Percentiles rank a stretch among this genome's conserved stretches.
phyloP scores from a whole-genome alignment of 2,797 vertebrate genomes.

The Sylvia borin region DNA sequence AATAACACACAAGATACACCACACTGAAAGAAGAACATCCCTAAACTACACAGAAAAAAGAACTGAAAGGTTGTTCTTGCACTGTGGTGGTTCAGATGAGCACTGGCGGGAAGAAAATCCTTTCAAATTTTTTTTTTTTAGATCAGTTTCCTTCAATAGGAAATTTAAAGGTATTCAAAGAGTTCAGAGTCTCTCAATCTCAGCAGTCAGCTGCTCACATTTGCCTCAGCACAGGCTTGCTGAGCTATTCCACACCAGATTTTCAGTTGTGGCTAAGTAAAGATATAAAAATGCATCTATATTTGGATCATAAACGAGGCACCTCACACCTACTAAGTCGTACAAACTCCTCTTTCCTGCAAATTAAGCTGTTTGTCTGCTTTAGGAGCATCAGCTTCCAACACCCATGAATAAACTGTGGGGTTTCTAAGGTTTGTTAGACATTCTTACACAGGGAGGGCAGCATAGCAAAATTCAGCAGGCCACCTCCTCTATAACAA shows the following conservation, averaged over 20 bases:
- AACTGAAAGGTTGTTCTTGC: not conserved
- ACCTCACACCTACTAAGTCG: not conserved
- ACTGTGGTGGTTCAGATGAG: not conserved
- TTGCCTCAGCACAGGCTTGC: not conserved
- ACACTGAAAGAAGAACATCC: not conserved
- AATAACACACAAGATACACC: not conserved
- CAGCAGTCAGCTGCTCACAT: not conserved
- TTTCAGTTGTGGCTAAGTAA: not conserved
- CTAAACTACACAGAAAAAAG: not conserved
- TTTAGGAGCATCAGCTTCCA: not conserved
- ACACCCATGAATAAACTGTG: not conserved
- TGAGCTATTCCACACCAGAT: not conserved
- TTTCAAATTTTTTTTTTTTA: not conserved
- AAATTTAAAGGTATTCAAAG: not conserved
- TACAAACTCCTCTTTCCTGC: not conserved
- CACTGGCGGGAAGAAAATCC: not conserved
- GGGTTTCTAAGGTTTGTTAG: not conserved
- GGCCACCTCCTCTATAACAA: not conserved
- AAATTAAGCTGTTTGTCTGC: slow-evolving; percentile 5
- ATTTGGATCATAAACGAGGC: slow-evolving; percentile 26
- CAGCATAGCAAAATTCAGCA: not conserved
- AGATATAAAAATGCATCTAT: not conserved
- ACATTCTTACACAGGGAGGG: not conserved
- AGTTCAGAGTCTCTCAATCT: not conserved
- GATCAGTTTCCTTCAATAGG: not conserved